A percentile compares a stretch with the other conserved stretches of the same genome.
Conservation (phyloP, 2,888 invertebrate species). For the Mesorhabditis spiculigera region DNA sequence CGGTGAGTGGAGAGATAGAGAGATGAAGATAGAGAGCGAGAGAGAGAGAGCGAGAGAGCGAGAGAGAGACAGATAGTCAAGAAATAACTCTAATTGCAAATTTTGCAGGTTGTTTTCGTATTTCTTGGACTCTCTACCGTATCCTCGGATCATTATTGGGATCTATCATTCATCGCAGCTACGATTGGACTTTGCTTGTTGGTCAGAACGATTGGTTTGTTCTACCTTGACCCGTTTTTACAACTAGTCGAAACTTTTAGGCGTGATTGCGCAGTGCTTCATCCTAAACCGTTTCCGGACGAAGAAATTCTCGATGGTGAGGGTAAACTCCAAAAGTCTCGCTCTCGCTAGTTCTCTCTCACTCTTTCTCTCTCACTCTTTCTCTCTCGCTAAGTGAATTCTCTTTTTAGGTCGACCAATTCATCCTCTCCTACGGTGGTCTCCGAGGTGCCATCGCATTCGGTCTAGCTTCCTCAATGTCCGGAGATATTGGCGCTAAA, state of each 20-base stretch:
- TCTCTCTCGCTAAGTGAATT: no score
- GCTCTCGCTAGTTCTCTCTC: no score
- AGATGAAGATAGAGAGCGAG: no score
- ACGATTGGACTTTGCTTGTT: conserved; percentile 87
- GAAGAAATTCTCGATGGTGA: conserved; percentile 43
- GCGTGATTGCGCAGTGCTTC: conserved; percentile 83
- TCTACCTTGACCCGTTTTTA: neutral
- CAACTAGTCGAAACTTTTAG: conserved; percentile 64
- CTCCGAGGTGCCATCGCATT: conserved; percentile 94
- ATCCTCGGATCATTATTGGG: conserved; percentile 85
- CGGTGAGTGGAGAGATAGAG: conserved; percentile 65
- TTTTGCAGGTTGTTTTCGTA: conserved; percentile 67
- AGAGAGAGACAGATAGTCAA: neutral
- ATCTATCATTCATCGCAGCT: conserved; percentile 84
- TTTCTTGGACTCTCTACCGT: conserved; percentile 95
- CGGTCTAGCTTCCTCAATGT: conserved; percentile 80
- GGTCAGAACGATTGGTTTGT: conserved; percentile 80
- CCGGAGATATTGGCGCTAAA: conserved; percentile 77
- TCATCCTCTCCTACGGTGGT: conserved; percentile 95
- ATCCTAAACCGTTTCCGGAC: conserved; percentile 83
- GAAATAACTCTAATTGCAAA: neutral
- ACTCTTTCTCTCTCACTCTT: no score
- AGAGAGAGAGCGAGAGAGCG: no score
- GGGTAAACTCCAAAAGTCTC: no score
- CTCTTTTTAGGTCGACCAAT: conserved; percentile 67